A percentile compares a stretch with the other conserved stretches of the same genome.
Evolutionary conservation across 2,888 invertebrate species (phyloP).

Genomic region (Cantharis lateralis): DNA sequence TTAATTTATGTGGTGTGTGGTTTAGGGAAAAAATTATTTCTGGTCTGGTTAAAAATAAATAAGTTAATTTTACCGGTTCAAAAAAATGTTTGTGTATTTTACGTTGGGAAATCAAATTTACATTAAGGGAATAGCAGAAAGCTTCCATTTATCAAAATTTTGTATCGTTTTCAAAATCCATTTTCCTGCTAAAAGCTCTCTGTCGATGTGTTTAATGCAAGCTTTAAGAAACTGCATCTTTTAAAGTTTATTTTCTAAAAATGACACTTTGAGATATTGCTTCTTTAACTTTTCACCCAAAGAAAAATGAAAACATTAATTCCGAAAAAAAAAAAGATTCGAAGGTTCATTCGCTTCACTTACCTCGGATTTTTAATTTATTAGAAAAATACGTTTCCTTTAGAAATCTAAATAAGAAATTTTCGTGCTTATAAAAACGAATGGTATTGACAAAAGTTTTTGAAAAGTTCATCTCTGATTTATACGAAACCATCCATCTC

Average conservation of each 20-base stretch:
- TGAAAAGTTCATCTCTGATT: neutral
- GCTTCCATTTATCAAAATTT: neutral
- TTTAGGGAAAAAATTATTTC: neutral
- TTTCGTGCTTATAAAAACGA: neutral
- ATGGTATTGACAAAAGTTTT: neutral
- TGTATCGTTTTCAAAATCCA: neutral
- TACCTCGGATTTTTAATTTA: neutral
- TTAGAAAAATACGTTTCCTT: neutral
- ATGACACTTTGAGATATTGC: neutral
- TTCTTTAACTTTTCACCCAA: neutral
- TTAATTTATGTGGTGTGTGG: neutral
- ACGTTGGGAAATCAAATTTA: neutral
- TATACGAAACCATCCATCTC: neutral
- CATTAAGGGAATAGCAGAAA: neutral
- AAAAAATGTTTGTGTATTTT: neutral
- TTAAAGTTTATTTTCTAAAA: neutral
- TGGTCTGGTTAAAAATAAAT: neutral
- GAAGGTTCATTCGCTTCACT: neutral
- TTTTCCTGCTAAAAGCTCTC: neutral
- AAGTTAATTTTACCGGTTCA: neutral
- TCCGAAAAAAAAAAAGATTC: neutral
- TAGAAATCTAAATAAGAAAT: neutral
- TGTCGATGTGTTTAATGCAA: neutral
- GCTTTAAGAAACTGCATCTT: neutral
- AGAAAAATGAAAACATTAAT: neutral